Conservation (phyloP, 2,113 vertebrate species). For the Leuciscus idus region DNA sequence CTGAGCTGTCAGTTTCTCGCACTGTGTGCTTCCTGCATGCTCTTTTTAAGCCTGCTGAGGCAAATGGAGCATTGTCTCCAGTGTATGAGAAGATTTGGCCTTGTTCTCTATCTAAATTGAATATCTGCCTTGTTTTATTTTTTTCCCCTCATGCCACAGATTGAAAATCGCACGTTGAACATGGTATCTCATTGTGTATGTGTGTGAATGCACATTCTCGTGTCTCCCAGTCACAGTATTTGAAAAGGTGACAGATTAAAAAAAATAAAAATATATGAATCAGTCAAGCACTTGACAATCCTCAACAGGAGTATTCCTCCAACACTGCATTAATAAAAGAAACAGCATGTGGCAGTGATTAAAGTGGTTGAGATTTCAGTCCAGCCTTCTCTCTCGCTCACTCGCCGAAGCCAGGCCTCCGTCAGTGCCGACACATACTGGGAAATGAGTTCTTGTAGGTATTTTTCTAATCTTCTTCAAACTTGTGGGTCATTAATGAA, state of each 20-base stretch:
- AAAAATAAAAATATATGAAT: conserved; percentile 66
- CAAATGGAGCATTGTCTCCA: conserved; percentile 77
- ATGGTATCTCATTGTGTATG: conserved; percentile 31
- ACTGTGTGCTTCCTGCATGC: conserved; percentile 72
- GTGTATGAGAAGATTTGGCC: conserved; percentile 70
- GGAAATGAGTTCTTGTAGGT: conserved; percentile 39
- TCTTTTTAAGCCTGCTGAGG: conserved; percentile 73
- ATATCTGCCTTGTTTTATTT: conserved; percentile 82
- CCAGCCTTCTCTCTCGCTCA: conserved; percentile 48
- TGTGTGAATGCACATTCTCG: conserved; percentile 43
- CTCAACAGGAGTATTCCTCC: conserved; percentile 66
- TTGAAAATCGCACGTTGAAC: conserved; percentile 72
- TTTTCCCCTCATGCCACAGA: conserved; percentile 66
- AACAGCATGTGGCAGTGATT: conserved; percentile 68
- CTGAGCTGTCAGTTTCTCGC: conserved; percentile 70
- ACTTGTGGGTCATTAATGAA: conserved; percentile 24
- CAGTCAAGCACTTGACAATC: conserved; percentile 69
- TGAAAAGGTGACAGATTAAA: conserved; percentile 79
- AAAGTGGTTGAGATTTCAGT: conserved; percentile 61
- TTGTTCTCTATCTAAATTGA: conserved; percentile 82
- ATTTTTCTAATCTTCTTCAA: conserved; percentile 39
- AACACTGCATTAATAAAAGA: conserved; percentile 67
- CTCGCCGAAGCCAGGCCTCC: conserved; percentile 37
- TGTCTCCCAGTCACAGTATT: conserved; percentile 69
- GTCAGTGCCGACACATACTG: conserved; percentile 35